These are phyloP conservation scores for Falco rusticolus DNA, from an alignment of 2,797 vertebrate species.

Conservation along the genomic window DNA sequence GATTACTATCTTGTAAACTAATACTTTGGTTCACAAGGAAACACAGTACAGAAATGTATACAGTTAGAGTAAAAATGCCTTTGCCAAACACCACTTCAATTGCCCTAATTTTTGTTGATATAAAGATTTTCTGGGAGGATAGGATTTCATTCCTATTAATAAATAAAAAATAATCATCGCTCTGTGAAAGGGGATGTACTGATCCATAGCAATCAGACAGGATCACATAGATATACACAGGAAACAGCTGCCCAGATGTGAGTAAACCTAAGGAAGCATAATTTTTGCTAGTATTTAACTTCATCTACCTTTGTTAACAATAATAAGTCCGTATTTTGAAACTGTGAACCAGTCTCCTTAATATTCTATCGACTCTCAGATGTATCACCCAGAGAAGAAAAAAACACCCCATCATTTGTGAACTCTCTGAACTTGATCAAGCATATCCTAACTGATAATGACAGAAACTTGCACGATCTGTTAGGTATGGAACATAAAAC, in stretches of 20 bases:
- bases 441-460: constrained; percentile 32
- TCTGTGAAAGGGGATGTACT: not conserved
- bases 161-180: not conserved
- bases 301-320: not conserved
- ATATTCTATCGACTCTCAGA: constrained; percentile 1
- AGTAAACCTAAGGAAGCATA: not conserved
- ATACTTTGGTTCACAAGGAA: not conserved
- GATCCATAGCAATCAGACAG: not conserved
- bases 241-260: not conserved
- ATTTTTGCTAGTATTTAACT: not conserved
- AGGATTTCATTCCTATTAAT: not conserved
- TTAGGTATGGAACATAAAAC: constrained; percentile 51
- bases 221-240: not conserved
- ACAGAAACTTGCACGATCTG: constrained; percentile 31
- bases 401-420: not conserved
- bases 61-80: not conserved
- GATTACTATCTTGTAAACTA: not conserved
- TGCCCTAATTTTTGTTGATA: not conserved
- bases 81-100: not conserved
- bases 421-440: constrained; percentile 29
- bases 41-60: not conserved
- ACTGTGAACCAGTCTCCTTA: not conserved
- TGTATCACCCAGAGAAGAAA: not conserved
- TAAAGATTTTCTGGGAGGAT: not conserved
- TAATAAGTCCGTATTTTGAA: not conserved